Percentiles rank a stretch among this genome's conserved stretches.
These are phyloP conservation scores for Ranitomeya variabilis DNA, from an alignment of 2,113 vertebrate genomes.

Conservation along the genomic window DNA sequence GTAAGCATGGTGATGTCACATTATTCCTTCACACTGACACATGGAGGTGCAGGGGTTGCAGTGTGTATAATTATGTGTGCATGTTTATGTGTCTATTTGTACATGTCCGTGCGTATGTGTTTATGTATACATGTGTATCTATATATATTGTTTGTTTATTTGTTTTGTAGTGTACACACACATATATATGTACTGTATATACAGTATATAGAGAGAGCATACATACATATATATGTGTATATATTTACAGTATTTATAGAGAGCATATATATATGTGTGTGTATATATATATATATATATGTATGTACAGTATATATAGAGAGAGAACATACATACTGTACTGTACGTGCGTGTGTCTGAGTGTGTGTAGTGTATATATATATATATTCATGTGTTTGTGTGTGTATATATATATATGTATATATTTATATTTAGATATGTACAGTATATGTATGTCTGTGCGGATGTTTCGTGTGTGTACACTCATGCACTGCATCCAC, in stretches of 20 bases:
- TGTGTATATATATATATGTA: neutral
- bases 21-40: constrained; percentile 7
- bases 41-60: neutral
- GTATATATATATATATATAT: neutral
- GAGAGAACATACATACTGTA: too few species aligned
- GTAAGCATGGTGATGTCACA: constrained; percentile 34
- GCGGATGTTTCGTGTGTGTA: neutral
- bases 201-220: too few species aligned
- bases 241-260: too few species aligned
- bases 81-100: neutral
- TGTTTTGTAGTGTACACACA: neutral
- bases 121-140: neutral
- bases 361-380: neutral
- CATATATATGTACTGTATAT: neutral
- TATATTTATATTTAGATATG: neutral
- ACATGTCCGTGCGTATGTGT: neutral
- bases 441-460: neutral
- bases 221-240: too few species aligned
- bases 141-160: neutral
- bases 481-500: constrained; percentile 35
- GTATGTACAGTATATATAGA: neutral
- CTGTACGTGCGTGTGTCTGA: neutral
- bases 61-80: neutral
- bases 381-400: neutral
- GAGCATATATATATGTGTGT: neutral